Conservation (phyloP, 1,140 invertebrate genomes). For the Hetaerina americana region DNA sequence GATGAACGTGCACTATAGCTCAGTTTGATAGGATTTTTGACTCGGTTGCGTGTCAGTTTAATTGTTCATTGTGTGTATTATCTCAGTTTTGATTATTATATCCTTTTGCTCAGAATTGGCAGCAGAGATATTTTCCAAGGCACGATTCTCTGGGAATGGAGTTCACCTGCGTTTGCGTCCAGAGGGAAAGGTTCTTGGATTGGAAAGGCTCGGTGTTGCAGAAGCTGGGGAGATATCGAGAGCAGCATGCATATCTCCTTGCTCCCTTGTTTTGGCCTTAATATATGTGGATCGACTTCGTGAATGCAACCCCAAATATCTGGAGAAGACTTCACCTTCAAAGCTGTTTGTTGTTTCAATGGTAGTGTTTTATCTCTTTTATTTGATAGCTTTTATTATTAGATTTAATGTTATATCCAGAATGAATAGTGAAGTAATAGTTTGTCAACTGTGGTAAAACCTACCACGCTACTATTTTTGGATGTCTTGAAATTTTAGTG, state of each 20-base stretch:
- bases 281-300: conserved; percentile 78
- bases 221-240: conserved; percentile 63
- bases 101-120: conserved; percentile 49
- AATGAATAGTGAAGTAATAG: too few species aligned
- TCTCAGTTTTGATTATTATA: conserved; percentile 17
- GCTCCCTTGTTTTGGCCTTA: conserved; percentile 65
- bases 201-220: conserved; percentile 66
- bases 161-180: background rate
- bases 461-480: too few species aligned
- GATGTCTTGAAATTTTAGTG: too few species aligned
- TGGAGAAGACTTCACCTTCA: conserved; percentile 64
- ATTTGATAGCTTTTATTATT: too few species aligned
- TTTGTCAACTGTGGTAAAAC: too few species aligned
- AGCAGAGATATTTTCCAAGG: conserved; percentile 64
- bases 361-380: too few species aligned
- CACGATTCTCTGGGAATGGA: conserved; percentile 16
- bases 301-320: conserved; percentile 65
- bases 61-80: conserved; percentile 11
- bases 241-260: conserved; percentile 73
- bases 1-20: background rate
- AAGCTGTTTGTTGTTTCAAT: conserved; percentile 85
- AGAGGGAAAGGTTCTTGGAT: conserved; percentile 44
- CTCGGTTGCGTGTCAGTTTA: background rate
- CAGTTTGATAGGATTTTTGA: conserved; percentile 7
- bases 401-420: too few species aligned